These are phyloP conservation scores for Ophioderma brevispina DNA, from an alignment of 35 echinoderm and acorn worm genomes.

Conservation along the genomic window DNA sequence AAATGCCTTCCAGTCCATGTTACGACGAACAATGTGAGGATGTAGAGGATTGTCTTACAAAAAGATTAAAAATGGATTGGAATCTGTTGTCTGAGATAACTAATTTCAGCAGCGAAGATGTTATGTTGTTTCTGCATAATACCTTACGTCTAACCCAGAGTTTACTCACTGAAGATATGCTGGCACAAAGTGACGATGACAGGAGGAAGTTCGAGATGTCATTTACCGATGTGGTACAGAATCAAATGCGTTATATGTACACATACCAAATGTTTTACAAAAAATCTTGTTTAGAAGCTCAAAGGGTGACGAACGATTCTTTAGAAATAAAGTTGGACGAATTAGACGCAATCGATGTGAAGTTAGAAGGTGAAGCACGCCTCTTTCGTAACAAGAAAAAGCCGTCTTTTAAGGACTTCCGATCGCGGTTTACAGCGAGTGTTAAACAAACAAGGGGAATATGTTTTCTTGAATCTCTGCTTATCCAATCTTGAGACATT, in stretches of 20 bases:
- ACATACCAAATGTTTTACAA: background rate
- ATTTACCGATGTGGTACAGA: background rate
- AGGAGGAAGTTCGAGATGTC: too few relatives aligned
- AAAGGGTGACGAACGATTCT: background rate
- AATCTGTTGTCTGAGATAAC: too few relatives aligned
- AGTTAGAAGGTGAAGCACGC: background rate
- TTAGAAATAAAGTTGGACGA: background rate
- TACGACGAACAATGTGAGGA: too few relatives aligned
- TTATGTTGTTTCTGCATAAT: too few relatives aligned
- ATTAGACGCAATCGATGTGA: background rate
- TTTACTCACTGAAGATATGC: too few relatives aligned
- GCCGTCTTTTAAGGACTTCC: conserved; percentile 14
- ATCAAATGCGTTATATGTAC: background rate
- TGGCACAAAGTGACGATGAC: too few relatives aligned
- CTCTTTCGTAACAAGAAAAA: background rate
- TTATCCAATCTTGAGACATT: background rate
- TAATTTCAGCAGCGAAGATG: too few relatives aligned
- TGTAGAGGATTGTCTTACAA: too few relatives aligned
- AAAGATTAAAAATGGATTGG: too few relatives aligned
- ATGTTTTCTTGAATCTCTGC: conserved; percentile 1
- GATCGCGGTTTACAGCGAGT: background rate
- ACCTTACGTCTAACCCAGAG: too few relatives aligned
- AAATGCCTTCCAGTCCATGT: too few relatives aligned
- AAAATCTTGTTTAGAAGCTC: too few relatives aligned
- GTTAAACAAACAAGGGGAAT: background rate